Evolutionary conservation across 2,797 vertebrate genomes (phyloP), one percentile per base, ranked within the genome.

Genomic region (Pempheris klunzingeri): DNA sequence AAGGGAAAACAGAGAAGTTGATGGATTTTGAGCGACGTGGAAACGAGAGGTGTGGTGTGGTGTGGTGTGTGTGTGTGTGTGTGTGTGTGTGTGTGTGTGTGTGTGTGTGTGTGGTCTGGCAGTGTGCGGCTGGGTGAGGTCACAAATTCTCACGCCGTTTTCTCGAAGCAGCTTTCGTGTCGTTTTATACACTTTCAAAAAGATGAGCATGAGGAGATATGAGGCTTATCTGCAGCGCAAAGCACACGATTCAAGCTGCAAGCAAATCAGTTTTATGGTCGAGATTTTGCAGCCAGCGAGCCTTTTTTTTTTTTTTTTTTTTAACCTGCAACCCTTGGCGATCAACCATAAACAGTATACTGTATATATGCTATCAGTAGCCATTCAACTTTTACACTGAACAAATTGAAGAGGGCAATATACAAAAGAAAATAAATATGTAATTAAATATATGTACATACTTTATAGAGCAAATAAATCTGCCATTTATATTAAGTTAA

Each of bases 41-140:
- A 69, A 76, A 80, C 38, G 9, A 55, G 44, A 78, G 55, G 55
- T 20, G 63, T 57, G 70, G 62, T 75, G 71, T 84, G 90, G 86
- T n/a, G n/a, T n/a, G 55, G 55, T 20, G 63, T 57, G n/a, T n/a
- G n/a, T n/a, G n/a, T n/a, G n/a, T n/a, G n/a, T n/a, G n/a, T n/a
- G n/a, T n/a, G n/a, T n/a, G n/a, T n/a, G n/a, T n/a, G n/a, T n/a
- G n/a, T n/a, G n/a, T n/a, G n/a, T n/a, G n/a, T n/a, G n/a, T n/a
- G n/a, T n/a, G n/a, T n/a, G n/a, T n/a, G n/a, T n/a, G n/a, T n/a
- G n/a, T n/a, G 70, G 62, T 75, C 73, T 84, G 90, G 86, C 90
- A 89, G 91, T 86, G 87, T 80, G 81, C 75, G 53, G 74, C 87
- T 65, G 81, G 57, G 67, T 80, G 73, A 90, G 85, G 79, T 91